A percentile compares a stretch with the other conserved stretches of the same genome.
These are phyloP conservation scores for Spisula subtruncata DNA, from an alignment of 2,888 invertebrate species.

Conservation along the genomic window DNA sequence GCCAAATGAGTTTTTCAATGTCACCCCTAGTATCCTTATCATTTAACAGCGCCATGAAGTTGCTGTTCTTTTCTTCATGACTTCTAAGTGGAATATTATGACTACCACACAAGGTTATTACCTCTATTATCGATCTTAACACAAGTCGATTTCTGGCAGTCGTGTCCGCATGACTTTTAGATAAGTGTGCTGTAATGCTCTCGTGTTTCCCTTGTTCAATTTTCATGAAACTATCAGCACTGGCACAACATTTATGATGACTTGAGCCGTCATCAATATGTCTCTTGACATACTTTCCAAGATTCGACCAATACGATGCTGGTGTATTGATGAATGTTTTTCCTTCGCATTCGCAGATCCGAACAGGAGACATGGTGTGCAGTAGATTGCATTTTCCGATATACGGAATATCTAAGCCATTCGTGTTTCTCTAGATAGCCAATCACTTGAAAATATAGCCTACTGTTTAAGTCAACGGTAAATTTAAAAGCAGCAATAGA, in stretches of 20 bases:
- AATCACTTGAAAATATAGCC: no score
- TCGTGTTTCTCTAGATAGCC: no score
- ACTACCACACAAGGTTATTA: slow-evolving; percentile 64
- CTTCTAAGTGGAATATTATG: slow-evolving; percentile 65
- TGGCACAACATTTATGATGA: background rate
- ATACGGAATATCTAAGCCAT: no score
- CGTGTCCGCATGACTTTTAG: slow-evolving; percentile 31
- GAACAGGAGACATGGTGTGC: no score
- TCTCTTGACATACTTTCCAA: background rate
- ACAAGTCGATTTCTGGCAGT: slow-evolving; percentile 59
- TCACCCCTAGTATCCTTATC: slow-evolving; percentile 51
- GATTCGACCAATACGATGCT: background rate
- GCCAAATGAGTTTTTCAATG: slow-evolving; percentile 54
- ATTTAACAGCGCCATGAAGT: slow-evolving; percentile 61
- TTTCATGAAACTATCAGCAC: background rate
- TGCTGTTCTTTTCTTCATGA: slow-evolving; percentile 58
- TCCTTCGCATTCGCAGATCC: background rate
- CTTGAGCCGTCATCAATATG: background rate
- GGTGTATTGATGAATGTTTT: background rate
- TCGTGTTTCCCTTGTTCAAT: background rate
- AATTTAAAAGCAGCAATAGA: no score
- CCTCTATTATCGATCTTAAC: slow-evolving; percentile 57
- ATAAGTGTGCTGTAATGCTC: background rate
- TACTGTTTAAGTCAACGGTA: no score
- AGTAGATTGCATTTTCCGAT: no score